A percentile compares a stretch with the other conserved stretches of the same genome.
Evolutionary conservation across 2,888 invertebrate genomes (phyloP).

Genomic region (Hecatera dysodea): DNA sequence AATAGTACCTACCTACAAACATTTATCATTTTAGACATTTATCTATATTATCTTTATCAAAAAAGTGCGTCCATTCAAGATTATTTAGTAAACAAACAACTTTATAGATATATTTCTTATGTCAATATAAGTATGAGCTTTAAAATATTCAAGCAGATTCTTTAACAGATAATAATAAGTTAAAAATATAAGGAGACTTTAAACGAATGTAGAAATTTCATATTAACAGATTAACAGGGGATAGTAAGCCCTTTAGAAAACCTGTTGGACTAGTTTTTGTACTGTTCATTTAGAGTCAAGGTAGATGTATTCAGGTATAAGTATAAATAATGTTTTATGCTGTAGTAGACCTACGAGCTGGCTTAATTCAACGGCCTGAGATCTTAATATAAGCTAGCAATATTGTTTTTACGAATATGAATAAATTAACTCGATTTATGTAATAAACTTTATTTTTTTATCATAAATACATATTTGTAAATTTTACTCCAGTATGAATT

Average conservation of each 20-base stretch:
- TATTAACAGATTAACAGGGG: conserved; percentile 64
- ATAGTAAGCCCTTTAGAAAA: conserved; percentile 77
- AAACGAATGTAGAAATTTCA: conserved; percentile 59
- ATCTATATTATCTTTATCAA: conserved; percentile 18
- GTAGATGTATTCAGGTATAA: conserved; percentile 54
- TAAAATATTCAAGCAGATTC: conserved; percentile 16
- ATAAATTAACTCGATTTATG: conserved; percentile 6
- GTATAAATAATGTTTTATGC: conserved; percentile 40
- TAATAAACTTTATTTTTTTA: neutral
- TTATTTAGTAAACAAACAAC: conserved; percentile 39
- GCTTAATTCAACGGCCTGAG: conserved; percentile 15
- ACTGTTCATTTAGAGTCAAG: conserved; percentile 74
- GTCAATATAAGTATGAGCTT: conserved; percentile 32
- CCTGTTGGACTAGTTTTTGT: conserved; percentile 78
- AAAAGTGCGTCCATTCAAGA: conserved; percentile 21
- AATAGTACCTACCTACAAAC: neutral
- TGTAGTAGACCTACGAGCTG: conserved; percentile 4
- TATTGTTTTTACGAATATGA: neutral
- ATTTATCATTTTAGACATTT: too few species aligned
- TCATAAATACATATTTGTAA: conserved; percentile 7
- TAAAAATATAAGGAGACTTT: conserved; percentile 27
- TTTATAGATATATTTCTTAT: conserved; percentile 22
- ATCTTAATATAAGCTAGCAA: neutral
- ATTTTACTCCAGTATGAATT: conserved; percentile 3
- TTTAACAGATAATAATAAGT: conserved; percentile 40